A percentile compares a stretch with the other conserved stretches of the same genome.
These are phyloP conservation scores for Elanus axillaris DNA, from an alignment of 2,113 vertebrate genomes.

Conservation along the genomic window DNA sequence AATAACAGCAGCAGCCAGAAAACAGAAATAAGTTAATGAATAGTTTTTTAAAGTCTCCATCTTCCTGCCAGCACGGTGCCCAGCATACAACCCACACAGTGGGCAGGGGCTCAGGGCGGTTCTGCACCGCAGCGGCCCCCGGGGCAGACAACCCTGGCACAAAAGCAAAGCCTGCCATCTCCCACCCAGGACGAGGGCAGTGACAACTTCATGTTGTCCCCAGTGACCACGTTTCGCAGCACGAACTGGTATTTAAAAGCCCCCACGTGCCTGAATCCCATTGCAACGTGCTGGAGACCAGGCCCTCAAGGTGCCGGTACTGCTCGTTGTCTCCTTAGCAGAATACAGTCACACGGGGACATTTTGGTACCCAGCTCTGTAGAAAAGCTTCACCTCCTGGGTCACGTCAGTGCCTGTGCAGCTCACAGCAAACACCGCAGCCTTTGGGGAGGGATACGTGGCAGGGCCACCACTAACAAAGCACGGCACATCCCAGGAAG, in stretches of 20 bases:
- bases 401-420: accelerated
- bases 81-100: accelerated
- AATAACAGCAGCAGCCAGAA: neutral
- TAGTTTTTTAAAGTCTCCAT: neutral
- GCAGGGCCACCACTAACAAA: neutral
- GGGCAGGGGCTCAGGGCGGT: neutral
- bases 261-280: neutral
- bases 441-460: neutral
- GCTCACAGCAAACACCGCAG: accelerated
- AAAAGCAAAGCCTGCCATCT: neutral
- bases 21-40: neutral
- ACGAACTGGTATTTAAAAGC: neutral
- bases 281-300: accelerated
- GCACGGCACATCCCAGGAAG: accelerated
- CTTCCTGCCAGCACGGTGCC: neutral
- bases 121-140: neutral
- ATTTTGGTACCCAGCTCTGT: neutral
- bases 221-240: neutral
- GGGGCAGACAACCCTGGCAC: neutral
- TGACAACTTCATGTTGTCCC: neutral
- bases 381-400: neutral
- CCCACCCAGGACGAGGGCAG: neutral
- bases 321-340: neutral
- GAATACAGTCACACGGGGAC: accelerated
- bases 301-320: accelerated